phyloP scores from a whole-genome alignment of 1,140 invertebrate species.

The Calycopis cecrops region DNA sequence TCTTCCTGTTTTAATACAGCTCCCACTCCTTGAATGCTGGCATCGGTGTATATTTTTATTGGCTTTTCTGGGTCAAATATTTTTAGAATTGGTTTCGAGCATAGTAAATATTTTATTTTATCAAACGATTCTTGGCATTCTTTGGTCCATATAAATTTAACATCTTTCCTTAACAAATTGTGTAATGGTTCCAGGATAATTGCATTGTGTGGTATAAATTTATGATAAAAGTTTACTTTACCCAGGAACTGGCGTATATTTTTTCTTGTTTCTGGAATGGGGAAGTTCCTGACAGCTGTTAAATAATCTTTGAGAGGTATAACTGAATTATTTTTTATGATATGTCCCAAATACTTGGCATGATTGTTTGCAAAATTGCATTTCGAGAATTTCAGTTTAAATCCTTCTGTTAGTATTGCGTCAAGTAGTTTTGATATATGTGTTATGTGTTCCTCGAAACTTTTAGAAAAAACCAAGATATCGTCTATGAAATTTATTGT shows the following conservation, averaged over 20 bases:
- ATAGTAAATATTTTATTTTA: conserved; percentile 40
- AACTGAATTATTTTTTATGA: conserved; percentile 42
- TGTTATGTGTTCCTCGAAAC: conserved; percentile 12
- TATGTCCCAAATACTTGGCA: conserved; percentile 46
- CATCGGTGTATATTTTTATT: conserved; percentile 43
- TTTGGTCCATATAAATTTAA: conserved; percentile 36
- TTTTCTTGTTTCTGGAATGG: conserved; percentile 30
- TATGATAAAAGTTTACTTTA: conserved; percentile 30
- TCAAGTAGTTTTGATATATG: conserved; percentile 25
- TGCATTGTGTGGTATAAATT: conserved; percentile 42
- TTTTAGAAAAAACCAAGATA: background rate
- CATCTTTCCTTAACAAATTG: conserved; percentile 31
- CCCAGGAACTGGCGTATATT: conserved; percentile 37
- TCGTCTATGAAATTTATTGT: background rate
- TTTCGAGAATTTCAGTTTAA: conserved; percentile 46
- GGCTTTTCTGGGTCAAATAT: conserved; percentile 40
- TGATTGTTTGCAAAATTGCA: conserved; percentile 39
- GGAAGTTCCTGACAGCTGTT: conserved; percentile 40
- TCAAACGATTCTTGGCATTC: conserved; percentile 44
- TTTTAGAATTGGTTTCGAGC: conserved; percentile 39
- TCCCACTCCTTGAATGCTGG: no score
- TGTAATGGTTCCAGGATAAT: conserved; percentile 39
- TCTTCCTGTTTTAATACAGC: no score
- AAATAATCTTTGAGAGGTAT: conserved; percentile 26
- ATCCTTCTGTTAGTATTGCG: conserved; percentile 32